Evolutionary conservation across 2,113 vertebrate genomes (phyloP).

Genomic region (Athene cunicularia): DNA sequence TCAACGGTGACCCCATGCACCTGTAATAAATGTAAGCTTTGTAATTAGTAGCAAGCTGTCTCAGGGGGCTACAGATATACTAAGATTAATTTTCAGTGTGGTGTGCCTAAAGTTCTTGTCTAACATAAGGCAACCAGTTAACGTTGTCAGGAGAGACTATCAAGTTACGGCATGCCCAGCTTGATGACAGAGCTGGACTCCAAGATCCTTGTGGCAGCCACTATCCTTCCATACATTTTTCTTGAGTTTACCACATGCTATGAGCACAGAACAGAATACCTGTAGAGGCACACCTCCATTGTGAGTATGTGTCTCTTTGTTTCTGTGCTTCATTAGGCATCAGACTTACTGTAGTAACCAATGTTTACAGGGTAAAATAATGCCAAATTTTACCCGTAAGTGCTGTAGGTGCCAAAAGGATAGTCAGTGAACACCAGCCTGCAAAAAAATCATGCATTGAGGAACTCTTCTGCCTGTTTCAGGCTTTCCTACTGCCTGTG

Average conservation of each 20-base stretch:
- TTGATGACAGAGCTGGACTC: not conserved
- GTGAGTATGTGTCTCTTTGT: not conserved
- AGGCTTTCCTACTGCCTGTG: not conserved
- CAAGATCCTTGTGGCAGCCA: not conserved
- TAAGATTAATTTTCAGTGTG: constrained; percentile 33
- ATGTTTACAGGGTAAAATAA: not conserved
- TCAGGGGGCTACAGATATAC: constrained; percentile 11
- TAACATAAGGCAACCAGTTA: constrained; percentile 2
- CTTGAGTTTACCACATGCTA: not conserved
- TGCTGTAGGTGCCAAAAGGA: not conserved
- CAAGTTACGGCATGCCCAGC: not conserved
- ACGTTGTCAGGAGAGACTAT: not conserved
- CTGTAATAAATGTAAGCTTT: constrained; percentile 55
- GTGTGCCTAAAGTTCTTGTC: not conserved
- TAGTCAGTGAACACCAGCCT: not conserved
- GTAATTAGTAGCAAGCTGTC: constrained; percentile 54
- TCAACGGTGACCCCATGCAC: constrained; percentile 35
- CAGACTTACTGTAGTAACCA: not conserved
- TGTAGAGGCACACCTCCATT: not conserved
- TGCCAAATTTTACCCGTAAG: not conserved
- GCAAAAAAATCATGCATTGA: fast-evolving
- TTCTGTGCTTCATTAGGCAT: not conserved
- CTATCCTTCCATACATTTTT: not conserved
- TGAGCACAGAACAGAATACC: not conserved
- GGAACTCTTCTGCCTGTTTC: not conserved